A percentile compares a stretch with the other conserved stretches of the same genome.
These are phyloP conservation scores for Penelope pileata DNA, from an alignment of 2,113 vertebrate species.

Conservation along the genomic window DNA sequence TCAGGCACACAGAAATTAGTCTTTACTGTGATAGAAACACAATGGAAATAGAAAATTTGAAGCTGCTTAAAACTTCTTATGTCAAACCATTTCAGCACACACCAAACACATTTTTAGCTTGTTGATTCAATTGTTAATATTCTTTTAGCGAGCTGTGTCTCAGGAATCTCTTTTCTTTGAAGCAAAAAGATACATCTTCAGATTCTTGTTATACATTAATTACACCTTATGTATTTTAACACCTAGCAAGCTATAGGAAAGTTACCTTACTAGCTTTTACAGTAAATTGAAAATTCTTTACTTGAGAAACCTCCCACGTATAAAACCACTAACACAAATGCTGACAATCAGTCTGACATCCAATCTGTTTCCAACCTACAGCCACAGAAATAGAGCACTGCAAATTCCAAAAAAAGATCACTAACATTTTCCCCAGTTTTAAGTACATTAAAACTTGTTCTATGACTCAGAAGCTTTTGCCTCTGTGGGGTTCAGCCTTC, in stretches of 20 bases:
- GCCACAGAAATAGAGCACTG: constrained; percentile 53
- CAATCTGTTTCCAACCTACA: constrained; percentile 67
- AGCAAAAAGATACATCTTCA: not conserved
- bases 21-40: not conserved
- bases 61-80: not conserved
- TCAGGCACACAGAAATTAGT: not conserved
- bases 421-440: constrained; percentile 17
- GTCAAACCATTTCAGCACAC: not conserved
- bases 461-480: constrained; percentile 26
- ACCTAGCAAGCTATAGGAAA: not conserved
- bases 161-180: not conserved
- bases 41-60: not conserved
- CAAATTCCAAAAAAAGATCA: constrained; percentile 23
- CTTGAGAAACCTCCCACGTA: constrained; percentile 44
- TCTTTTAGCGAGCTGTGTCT: not conserved
- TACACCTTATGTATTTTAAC: not conserved
- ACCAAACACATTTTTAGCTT: not conserved
- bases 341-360: constrained; percentile 70
- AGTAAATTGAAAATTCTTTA: constrained; percentile 25
- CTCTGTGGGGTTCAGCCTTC: not conserved
- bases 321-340: constrained; percentile 26
- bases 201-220: not conserved
- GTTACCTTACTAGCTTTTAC: constrained; percentile 23
- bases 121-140: not conserved
- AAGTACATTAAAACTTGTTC: constrained; percentile 27